These are phyloP conservation scores for Nudaria mundana DNA, from an alignment of 2,888 invertebrate genomes.

Conservation along the genomic window DNA sequence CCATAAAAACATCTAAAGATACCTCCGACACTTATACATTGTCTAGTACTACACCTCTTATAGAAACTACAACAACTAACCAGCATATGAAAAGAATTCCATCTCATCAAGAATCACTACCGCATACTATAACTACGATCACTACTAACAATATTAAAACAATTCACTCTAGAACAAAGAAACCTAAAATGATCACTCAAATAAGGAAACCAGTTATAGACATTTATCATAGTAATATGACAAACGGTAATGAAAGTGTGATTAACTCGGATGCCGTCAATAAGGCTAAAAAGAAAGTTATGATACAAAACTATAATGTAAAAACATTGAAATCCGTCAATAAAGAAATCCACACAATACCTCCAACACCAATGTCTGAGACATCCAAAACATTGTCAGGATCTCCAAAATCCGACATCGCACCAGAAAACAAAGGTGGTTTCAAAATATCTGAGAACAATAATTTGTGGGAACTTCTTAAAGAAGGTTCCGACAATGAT, in stretches of 20 bases:
- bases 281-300: slow-evolving; percentile 52
- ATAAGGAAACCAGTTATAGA: slow-evolving; percentile 56
- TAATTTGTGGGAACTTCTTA: slow-evolving; percentile 82
- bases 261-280: slow-evolving; percentile 37
- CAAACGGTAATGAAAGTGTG: slow-evolving; percentile 33
- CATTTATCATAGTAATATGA: slow-evolving; percentile 33
- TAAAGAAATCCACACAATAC: slow-evolving; percentile 76
- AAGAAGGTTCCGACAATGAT: slow-evolving; percentile 73
- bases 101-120: slow-evolving; percentile 26
- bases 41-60: slow-evolving; percentile 7
- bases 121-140: slow-evolving; percentile 63
- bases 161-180: slow-evolving; percentile 67
- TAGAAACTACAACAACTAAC: slow-evolving; percentile 24
- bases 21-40: slow-evolving; percentile 7
- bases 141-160: slow-evolving; percentile 68
- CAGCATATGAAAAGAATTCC: too few relatives aligned
- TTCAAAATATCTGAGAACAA: slow-evolving; percentile 82
- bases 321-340: slow-evolving; percentile 73
- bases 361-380: slow-evolving; percentile 70
- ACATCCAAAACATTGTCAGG: slow-evolving; percentile 65
- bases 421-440: slow-evolving; percentile 75
- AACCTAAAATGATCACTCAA: slow-evolving; percentile 63
- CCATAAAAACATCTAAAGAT: slow-evolving; percentile 5
- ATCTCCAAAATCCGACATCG: slow-evolving; percentile 56
- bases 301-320: slow-evolving; percentile 43